These are phyloP conservation scores for Aphidius gifuensis DNA, from an alignment of 1,140 invertebrate genomes.

Conservation along the genomic window DNA sequence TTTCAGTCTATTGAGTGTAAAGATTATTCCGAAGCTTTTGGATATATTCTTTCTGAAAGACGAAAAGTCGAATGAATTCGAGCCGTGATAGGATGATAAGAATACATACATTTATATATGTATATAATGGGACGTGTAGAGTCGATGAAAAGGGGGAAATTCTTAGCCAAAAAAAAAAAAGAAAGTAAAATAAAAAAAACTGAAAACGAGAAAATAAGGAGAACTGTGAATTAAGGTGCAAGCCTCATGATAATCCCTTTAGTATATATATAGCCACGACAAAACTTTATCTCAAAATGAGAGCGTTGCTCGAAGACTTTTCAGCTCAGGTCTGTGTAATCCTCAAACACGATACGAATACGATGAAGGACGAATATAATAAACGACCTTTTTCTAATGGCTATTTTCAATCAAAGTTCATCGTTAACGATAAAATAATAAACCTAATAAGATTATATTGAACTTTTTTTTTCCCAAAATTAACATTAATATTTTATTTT, in stretches of 20 bases:
- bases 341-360: constrained; percentile 28
- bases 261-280: constrained; percentile 3
- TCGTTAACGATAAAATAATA: too few relatives aligned
- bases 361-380: constrained; percentile 5
- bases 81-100: constrained; percentile 1
- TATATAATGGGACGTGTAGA: too few relatives aligned
- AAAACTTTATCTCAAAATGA: constrained; percentile 24
- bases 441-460: too few relatives aligned
- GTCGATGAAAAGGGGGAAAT: background rate
- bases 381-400: too few relatives aligned
- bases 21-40: too few relatives aligned
- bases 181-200: constrained; percentile 9
- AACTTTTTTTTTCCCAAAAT: too few relatives aligned
- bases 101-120: background rate
- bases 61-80: constrained; percentile 5
- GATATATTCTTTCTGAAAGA: too few relatives aligned
- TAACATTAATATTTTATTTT: too few relatives aligned
- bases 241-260: too few relatives aligned
- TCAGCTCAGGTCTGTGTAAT: constrained; percentile 26
- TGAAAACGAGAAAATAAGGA: constrained; percentile 1
- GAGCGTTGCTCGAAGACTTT: constrained; percentile 22
- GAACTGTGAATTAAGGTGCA: background rate
- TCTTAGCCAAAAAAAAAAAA: constrained; percentile 1
- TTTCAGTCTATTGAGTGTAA: too few relatives aligned
- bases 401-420: too few relatives aligned